Conservation (phyloP, 2,888 invertebrate species). For the Eupithecia centaureata region DNA sequence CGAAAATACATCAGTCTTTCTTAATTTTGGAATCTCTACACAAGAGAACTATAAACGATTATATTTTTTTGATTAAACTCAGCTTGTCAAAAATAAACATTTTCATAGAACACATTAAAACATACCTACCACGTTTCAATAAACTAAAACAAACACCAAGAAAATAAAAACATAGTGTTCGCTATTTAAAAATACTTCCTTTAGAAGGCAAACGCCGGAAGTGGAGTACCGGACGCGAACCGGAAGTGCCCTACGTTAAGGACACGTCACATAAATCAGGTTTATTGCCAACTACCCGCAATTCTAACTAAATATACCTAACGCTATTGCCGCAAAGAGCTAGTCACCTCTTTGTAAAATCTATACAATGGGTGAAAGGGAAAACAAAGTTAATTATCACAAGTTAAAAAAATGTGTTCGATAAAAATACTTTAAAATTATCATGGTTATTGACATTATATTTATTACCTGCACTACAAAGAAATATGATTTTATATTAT, state of each 20-base stretch:
- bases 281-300: constrained; percentile 53
- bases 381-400: too few relatives aligned
- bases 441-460: too few relatives aligned
- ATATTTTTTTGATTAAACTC: not conserved
- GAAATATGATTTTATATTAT: too few relatives aligned
- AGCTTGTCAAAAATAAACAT: not conserved
- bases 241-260: constrained; percentile 67
- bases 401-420: too few relatives aligned
- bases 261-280: constrained; percentile 67
- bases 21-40: too few relatives aligned
- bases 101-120: not conserved
- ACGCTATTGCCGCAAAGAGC: not conserved
- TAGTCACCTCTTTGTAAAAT: not conserved
- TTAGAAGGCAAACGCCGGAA: constrained; percentile 67
- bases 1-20: too few relatives aligned
- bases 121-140: not conserved
- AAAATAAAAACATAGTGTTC: constrained; percentile 4
- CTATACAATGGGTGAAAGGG: too few relatives aligned
- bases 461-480: too few relatives aligned
- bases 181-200: constrained; percentile 44
- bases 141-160: not conserved
- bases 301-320: constrained; percentile 14
- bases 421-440: too few relatives aligned
- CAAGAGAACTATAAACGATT: not conserved
- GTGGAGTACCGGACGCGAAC: constrained; percentile 58